These are phyloP conservation scores for Synanthedon formicaeformis DNA, from an alignment of 2,888 invertebrate genomes.

Conservation along the genomic window DNA sequence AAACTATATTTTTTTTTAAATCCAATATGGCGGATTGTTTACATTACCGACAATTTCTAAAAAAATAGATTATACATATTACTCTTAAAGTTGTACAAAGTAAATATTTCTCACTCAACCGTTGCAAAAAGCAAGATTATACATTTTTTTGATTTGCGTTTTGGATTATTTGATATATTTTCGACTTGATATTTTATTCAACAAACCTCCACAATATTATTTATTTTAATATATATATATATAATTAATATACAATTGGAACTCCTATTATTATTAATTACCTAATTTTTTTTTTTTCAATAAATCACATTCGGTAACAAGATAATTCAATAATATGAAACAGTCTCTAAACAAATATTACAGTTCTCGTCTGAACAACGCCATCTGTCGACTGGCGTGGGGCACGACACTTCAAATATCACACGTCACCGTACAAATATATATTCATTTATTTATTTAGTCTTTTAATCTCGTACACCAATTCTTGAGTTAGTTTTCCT, in stretches of 20 bases:
- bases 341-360: constrained; percentile 38
- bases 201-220: constrained; percentile 23
- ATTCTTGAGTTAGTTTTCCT: too few species aligned
- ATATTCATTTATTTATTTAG: too few species aligned
- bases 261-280: constrained; percentile 69
- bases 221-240: constrained; percentile 31
- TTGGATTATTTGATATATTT: constrained; percentile 23
- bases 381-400: constrained; percentile 10
- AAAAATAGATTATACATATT: too few species aligned
- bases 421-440: too few species aligned
- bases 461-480: too few species aligned
- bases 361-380: constrained; percentile 3
- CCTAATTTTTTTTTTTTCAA: constrained; percentile 54
- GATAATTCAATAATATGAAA: constrained; percentile 28
- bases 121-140: too few species aligned
- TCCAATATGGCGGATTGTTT: too few species aligned
- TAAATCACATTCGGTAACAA: constrained; percentile 69
- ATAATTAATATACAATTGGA: constrained; percentile 65
- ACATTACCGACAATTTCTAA: too few species aligned
- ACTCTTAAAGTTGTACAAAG: too few species aligned
- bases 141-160: too few species aligned
- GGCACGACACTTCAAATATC: neutral
- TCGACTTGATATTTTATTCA: constrained; percentile 22
- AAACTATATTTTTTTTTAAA: too few species aligned
- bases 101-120: too few species aligned